phyloP scores from a whole-genome alignment of 2,113 vertebrate species.

The Lepus americanus region DNA sequence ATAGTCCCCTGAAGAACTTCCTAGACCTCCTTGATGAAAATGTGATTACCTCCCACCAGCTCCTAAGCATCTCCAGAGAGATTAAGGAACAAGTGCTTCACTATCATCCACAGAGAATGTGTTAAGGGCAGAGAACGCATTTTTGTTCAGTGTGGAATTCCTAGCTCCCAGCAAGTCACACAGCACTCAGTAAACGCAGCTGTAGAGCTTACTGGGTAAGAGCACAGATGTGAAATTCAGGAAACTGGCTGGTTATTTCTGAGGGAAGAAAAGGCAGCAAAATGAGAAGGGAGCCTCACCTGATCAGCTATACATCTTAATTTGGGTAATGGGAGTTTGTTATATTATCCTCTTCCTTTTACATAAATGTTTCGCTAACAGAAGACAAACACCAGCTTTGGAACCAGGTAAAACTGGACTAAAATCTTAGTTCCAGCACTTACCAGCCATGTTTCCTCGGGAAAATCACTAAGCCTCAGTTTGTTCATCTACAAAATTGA shows the following conservation, averaged over 20 bases:
- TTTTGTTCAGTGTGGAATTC: neutral
- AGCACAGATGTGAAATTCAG: conserved; percentile 1
- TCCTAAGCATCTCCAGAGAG: conserved; percentile 1
- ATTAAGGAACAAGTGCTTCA: conserved; percentile 36
- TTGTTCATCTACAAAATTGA: neutral
- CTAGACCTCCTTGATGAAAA: conserved; percentile 17
- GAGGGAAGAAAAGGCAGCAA: neutral
- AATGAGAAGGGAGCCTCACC: neutral
- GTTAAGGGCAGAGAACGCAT: neutral
- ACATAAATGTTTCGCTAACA: conserved; percentile 44
- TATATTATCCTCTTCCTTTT: neutral
- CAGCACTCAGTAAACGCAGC: neutral
- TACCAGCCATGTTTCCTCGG: neutral
- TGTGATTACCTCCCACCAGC: neutral
- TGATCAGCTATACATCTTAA: conserved; percentile 5
- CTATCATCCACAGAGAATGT: neutral
- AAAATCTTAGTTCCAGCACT: neutral
- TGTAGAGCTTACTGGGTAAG: neutral
- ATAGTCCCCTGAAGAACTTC: neutral
- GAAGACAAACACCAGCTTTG: neutral
- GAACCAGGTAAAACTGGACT: neutral
- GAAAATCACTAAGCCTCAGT: neutral
- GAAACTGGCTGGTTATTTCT: neutral
- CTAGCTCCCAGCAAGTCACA: neutral
- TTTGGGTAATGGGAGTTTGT: neutral